Evolutionary conservation across 2,888 invertebrate genomes (phyloP).

Genomic region (Mesorhabditis sp.): DNA sequence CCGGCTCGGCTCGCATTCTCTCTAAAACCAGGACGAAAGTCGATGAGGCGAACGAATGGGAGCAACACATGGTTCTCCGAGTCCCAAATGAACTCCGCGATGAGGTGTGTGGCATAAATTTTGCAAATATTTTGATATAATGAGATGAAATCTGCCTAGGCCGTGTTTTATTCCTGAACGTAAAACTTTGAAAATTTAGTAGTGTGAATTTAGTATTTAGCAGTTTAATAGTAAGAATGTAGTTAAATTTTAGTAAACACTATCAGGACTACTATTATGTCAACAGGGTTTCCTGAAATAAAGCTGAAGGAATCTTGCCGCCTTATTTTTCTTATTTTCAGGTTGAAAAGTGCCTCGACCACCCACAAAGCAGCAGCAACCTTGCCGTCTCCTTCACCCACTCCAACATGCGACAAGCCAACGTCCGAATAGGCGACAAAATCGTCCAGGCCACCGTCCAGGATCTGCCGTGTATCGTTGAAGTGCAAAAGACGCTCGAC

Average conservation of each 20-base stretch:
- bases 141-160: not conserved
- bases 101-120: constrained; percentile 12
- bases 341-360: constrained; percentile 18
- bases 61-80: constrained; percentile 48
- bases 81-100: constrained; percentile 44
- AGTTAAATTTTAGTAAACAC: not conserved
- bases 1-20: too few species aligned
- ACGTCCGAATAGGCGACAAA: constrained; percentile 38
- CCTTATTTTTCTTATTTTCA: constrained; percentile 11
- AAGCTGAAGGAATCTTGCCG: not conserved
- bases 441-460: constrained; percentile 42
- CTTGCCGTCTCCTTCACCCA: constrained; percentile 37
- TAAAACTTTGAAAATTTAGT: too few species aligned
- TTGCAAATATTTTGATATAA: not conserved
- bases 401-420: constrained; percentile 40
- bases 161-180: too few species aligned
- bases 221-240: not conserved
- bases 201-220: too few species aligned
- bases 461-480: constrained; percentile 51
- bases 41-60: constrained; percentile 47
- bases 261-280: not conserved
- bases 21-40: not conserved
- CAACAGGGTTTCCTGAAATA: not conserved
- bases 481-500: constrained; percentile 87
- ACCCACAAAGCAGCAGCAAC: constrained; percentile 8